These are phyloP conservation scores for Drosophila helvetica DNA, from an alignment of 2,888 invertebrate species.

Conservation along the genomic window DNA sequence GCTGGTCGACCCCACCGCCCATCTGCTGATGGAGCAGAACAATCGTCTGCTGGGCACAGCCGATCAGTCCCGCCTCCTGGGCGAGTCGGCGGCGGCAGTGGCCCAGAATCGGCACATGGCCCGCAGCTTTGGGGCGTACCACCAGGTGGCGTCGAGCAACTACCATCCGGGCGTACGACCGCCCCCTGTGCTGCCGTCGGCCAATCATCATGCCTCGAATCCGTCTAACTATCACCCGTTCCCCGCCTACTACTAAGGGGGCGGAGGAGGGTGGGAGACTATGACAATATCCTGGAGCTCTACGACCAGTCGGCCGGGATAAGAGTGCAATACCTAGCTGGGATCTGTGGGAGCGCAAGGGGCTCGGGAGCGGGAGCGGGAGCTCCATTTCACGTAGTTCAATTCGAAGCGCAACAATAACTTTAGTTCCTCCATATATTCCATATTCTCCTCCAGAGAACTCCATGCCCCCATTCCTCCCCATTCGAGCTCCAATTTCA, in stretches of 20 bases:
- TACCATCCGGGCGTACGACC: slow-evolving; percentile 84
- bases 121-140: slow-evolving; percentile 84
- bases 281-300: too few species aligned
- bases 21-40: slow-evolving; percentile 84
- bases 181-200: slow-evolving; percentile 82
- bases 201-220: slow-evolving; percentile 84
- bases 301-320: slow-evolving; percentile 9
- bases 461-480: slow-evolving; percentile 10
- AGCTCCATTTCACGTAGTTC: slow-evolving; percentile 39
- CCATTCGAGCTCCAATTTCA: slow-evolving; percentile 32
- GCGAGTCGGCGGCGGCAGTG: slow-evolving; percentile 82
- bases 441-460: background rate
- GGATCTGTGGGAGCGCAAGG: background rate
- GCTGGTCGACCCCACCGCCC: slow-evolving; percentile 84
- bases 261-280: background rate
- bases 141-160: slow-evolving; percentile 83
- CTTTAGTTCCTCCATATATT: slow-evolving; percentile 38
- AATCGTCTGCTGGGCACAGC: slow-evolving; percentile 83
- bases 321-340: slow-evolving; percentile 34
- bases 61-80: slow-evolving; percentile 82
- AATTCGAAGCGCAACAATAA: slow-evolving; percentile 47
- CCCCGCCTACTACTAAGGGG: slow-evolving; percentile 82
- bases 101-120: slow-evolving; percentile 84
- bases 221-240: slow-evolving; percentile 84
- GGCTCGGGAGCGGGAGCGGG: background rate